Conservation (phyloP, 1,140 invertebrate species). For the Pogonognathellus flavescens region DNA sequence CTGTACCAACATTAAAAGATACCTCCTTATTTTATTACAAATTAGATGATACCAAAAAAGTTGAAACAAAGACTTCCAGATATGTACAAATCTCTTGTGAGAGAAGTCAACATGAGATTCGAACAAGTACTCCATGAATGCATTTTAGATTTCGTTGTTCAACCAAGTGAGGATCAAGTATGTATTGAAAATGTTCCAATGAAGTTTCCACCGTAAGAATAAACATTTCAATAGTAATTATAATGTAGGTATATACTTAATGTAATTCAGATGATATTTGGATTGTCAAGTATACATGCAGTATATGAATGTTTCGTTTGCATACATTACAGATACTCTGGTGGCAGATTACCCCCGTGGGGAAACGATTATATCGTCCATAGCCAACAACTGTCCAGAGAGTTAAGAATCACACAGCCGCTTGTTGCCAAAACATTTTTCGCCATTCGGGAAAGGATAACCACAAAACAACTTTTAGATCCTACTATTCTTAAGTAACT, state of each 20-base stretch:
- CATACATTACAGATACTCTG: background rate
- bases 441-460: conserved; percentile 56
- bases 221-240: too few species aligned
- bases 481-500: background rate
- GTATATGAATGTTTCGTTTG: background rate
- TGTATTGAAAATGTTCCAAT: conserved; percentile 38
- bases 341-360: conserved; percentile 54
- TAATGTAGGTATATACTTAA: too few species aligned
- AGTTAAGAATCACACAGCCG: conserved; percentile 58
- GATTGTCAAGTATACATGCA: too few species aligned
- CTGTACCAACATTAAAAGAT: too few species aligned
- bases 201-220: conserved; percentile 62
- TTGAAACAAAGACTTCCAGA: conserved; percentile 42
- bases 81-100: conserved; percentile 29
- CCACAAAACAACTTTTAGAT: conserved; percentile 55
- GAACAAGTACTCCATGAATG: conserved; percentile 57
- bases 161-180: conserved; percentile 56
- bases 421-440: conserved; percentile 61
- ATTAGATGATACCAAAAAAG: conserved; percentile 49
- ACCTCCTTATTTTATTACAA: background rate
- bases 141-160: conserved; percentile 59
- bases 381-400: conserved; percentile 1
- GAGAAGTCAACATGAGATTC: conserved; percentile 57
- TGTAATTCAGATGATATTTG: too few species aligned
- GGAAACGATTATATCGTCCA: conserved; percentile 37